Percentiles rank a stretch among this genome's conserved stretches.
Conservation (phyloP, 2,797 vertebrate genomes). For the Schizopygopsis pylzovi region DNA sequence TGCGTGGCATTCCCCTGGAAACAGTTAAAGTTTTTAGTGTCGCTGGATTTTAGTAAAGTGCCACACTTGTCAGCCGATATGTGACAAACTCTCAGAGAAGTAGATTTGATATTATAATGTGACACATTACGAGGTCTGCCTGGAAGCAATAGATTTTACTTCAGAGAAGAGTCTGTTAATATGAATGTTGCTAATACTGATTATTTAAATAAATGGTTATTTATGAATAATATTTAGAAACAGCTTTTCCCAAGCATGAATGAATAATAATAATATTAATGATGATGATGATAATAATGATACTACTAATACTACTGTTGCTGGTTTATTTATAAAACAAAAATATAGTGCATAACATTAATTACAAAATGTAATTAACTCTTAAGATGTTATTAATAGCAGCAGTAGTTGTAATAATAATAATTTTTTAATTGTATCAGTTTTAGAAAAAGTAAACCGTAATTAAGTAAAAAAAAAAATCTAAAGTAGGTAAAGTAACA, state of each 20-base stretch:
- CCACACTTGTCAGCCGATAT: constrained; percentile 71
- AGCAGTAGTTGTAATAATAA: too few relatives aligned
- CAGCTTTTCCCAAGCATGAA: not conserved
- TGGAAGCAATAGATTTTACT: constrained; percentile 6
- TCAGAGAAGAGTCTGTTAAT: not conserved
- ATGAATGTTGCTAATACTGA: not conserved
- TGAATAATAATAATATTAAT: too few relatives aligned
- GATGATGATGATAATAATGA: too few relatives aligned
- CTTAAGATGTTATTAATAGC: too few relatives aligned
- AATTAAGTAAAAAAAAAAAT: not conserved
- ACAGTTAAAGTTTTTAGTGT: constrained; percentile 71
- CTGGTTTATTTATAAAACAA: not conserved
- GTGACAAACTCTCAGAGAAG: constrained; percentile 69
- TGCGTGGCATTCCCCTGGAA: constrained; percentile 72
- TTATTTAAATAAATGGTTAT: not conserved
- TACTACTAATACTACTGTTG: too few relatives aligned
- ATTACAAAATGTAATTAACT: not conserved
- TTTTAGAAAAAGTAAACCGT: not conserved
- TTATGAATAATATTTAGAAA: not conserved
- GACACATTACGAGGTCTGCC: constrained; percentile 50
- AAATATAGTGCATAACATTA: too few relatives aligned
- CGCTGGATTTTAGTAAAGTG: constrained; percentile 66
- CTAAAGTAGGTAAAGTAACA: not conserved
- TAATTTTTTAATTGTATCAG: not conserved
- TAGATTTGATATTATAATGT: constrained; percentile 67